Conservation (phyloP, 2,113 vertebrate species). For the Malurus elegans region DNA sequence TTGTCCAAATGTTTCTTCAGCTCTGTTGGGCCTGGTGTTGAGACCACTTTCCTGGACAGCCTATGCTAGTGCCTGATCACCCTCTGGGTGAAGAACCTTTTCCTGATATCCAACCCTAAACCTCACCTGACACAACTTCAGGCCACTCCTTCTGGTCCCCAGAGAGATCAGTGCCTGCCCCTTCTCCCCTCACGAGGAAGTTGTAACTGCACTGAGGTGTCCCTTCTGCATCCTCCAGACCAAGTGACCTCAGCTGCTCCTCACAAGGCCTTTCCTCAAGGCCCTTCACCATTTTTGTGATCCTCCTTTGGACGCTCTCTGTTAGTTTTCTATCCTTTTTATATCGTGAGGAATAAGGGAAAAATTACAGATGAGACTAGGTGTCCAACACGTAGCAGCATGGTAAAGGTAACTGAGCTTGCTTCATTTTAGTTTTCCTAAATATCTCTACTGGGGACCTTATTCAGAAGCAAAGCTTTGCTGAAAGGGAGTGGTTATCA, state of each 20-base stretch:
- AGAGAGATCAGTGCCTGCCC: neutral
- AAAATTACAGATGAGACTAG: neutral
- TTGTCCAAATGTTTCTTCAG: neutral
- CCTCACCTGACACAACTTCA: neutral
- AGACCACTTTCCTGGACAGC: neutral
- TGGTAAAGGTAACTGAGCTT: neutral
- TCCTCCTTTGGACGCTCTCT: neutral
- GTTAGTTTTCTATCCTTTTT: neutral
- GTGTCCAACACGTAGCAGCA: neutral
- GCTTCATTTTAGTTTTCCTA: neutral
- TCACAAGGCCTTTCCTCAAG: accelerated
- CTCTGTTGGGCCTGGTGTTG: neutral
- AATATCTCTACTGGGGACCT: neutral
- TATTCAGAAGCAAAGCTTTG: neutral
- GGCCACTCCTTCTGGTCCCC: accelerated
- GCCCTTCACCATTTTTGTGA: accelerated
- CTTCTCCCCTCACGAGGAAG: accelerated
- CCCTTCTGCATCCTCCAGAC: neutral
- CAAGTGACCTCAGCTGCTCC: accelerated
- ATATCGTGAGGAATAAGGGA: neutral
- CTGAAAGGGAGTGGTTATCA: neutral
- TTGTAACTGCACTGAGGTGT: accelerated
- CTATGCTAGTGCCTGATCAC: accelerated
- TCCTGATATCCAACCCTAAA: neutral
- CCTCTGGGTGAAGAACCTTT: neutral